These are phyloP conservation scores for Strigamia crassipes DNA, from an alignment of 2,888 invertebrate genomes.

Conservation along the genomic window DNA sequence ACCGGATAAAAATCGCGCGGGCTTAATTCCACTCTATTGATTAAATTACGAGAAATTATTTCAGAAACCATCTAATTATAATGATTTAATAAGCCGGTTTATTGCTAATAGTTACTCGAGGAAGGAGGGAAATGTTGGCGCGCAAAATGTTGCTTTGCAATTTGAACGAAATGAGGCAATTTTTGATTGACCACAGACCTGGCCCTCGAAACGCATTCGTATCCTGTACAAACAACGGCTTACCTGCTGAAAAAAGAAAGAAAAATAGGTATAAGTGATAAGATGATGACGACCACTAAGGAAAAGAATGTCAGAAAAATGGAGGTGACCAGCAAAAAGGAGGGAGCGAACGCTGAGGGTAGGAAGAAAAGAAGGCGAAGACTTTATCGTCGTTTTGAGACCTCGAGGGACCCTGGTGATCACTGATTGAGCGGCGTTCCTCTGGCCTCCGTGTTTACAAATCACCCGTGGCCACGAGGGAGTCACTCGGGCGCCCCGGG, in stretches of 20 bases:
- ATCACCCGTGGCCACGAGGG: background rate
- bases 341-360: background rate
- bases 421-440: background rate
- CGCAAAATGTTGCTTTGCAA: too few species aligned
- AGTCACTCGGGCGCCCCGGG: background rate
- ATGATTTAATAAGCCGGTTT: background rate
- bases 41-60: background rate
- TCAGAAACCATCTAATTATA: background rate
- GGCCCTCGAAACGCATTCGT: background rate
- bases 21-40: background rate
- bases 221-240: background rate
- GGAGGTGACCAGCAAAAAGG: slow-evolving; percentile 11
- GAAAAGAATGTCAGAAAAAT: slow-evolving; percentile 8
- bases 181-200: background rate
- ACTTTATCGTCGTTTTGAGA: background rate
- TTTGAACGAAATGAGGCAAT: background rate
- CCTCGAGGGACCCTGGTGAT: background rate
- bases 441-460: background rate
- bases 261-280: background rate
- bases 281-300: background rate
- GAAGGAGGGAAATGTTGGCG: too few species aligned
- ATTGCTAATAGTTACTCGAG: too few species aligned
- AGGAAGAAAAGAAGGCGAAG: slow-evolving; percentile 1
- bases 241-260: slow-evolving; percentile 39
- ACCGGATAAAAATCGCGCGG: background rate